Conservation (phyloP, 2,113 vertebrate species). For the Antidorcas marsupialis region DNA sequence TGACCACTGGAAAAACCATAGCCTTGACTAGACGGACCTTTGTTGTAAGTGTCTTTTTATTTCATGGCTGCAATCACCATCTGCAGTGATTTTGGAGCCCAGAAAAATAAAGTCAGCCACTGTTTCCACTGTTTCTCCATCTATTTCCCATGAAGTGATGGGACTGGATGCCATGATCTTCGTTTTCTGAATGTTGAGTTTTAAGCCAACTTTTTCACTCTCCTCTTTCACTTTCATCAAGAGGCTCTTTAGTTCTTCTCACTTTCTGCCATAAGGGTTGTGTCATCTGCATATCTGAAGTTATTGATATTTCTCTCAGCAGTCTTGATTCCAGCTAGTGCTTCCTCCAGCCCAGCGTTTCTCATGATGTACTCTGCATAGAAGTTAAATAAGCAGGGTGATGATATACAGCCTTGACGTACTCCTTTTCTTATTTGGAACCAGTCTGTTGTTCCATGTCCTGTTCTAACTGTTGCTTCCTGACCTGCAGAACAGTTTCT, state of each 20-base stretch:
- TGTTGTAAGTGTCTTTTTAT: not conserved
- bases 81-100: not conserved
- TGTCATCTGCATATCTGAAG: not conserved
- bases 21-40: fast-evolving
- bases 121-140: not conserved
- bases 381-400: not conserved
- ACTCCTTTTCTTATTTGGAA: not conserved
- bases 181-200: fast-evolving
- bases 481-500: too few species aligned
- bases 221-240: not conserved
- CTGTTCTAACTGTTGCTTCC: too few species aligned
- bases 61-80: not conserved
- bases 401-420: not conserved
- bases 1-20: not conserved
- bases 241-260: fast-evolving
- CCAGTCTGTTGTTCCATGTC: not conserved
- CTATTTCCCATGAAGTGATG: not conserved
- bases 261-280: not conserved
- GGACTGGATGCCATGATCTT: not conserved
- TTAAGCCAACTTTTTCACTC: not conserved
- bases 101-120: fast-evolving
- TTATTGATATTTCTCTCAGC: not conserved
- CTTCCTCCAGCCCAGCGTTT: not conserved
- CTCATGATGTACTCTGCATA: not conserved
- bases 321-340: not conserved